Evolutionary conservation across 2,888 invertebrate genomes (phyloP).

Genomic region (Drosophila cognata): DNA sequence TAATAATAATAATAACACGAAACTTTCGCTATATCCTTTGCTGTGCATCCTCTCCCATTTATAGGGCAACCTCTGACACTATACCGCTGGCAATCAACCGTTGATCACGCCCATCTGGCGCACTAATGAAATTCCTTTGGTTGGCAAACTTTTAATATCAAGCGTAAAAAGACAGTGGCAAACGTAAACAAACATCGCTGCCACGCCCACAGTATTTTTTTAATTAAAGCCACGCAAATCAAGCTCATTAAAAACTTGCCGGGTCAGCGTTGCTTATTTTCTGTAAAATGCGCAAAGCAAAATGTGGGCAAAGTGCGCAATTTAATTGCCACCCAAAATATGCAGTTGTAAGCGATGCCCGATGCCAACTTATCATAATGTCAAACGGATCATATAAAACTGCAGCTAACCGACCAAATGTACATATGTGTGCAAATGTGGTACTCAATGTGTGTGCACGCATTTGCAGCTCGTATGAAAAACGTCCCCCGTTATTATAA

Average conservation of each 20-base stretch:
- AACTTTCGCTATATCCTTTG: slow-evolving; percentile 54
- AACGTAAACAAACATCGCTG: slow-evolving; percentile 48
- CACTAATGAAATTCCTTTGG: slow-evolving; percentile 71
- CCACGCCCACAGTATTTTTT: slow-evolving; percentile 47
- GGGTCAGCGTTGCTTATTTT: slow-evolving; percentile 45
- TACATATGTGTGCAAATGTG: neutral
- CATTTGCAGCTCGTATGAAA: slow-evolving; percentile 9
- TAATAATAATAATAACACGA: slow-evolving; percentile 25
- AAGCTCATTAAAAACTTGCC: slow-evolving; percentile 73
- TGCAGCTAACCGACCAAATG: slow-evolving; percentile 20
- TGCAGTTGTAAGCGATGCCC: slow-evolving; percentile 49
- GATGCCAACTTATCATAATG: slow-evolving; percentile 60
- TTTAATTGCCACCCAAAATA: slow-evolving; percentile 55
- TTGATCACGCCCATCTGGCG: slow-evolving; percentile 60
- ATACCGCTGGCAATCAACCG: slow-evolving; percentile 25
- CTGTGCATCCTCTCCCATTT: slow-evolving; percentile 4
- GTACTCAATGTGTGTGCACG: neutral
- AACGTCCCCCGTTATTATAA: slow-evolving; percentile 66
- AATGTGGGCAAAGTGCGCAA: slow-evolving; percentile 32
- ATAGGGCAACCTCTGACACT: neutral
- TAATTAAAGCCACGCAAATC: slow-evolving; percentile 69
- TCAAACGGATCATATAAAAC: slow-evolving; percentile 51
- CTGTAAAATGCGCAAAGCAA: neutral
- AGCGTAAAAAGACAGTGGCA: slow-evolving; percentile 43
- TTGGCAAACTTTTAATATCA: slow-evolving; percentile 56